A percentile compares a stretch with the other conserved stretches of the same genome.
phyloP scores from a whole-genome alignment of 2,888 invertebrate genomes.

The Tricholauxania praeusta region DNA sequence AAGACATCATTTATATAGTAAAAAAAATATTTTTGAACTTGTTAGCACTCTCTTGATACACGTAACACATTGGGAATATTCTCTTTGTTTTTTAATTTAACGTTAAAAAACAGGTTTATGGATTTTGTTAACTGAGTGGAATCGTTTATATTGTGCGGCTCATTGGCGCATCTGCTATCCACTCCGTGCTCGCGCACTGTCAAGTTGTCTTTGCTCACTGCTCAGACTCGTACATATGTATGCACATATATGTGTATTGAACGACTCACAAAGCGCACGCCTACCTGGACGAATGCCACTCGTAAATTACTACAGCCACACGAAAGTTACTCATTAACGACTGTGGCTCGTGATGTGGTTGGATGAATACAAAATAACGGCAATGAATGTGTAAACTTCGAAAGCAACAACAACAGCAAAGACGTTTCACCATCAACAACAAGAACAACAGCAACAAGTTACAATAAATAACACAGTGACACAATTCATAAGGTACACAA shows the following conservation, averaged over 20 bases:
- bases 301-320: not conserved
- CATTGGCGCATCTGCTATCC: not conserved
- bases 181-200: not conserved
- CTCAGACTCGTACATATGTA: not conserved
- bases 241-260: not conserved
- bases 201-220: not conserved
- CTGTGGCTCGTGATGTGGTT: conserved; percentile 25
- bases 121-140: no score
- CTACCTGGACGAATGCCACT: conserved; percentile 6
- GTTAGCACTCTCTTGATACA: no score
- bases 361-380: conserved; percentile 6
- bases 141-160: no score
- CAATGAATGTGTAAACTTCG: not conserved
- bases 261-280: conserved; percentile 25
- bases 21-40: no score
- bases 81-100: no score
- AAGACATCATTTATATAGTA: no score
- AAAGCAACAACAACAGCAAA: no score
- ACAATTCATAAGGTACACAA: not conserved
- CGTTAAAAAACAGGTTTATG: no score
- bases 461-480: conserved; percentile 13
- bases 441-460: conserved; percentile 23
- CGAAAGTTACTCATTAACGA: conserved; percentile 12
- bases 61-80: no score
- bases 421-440: not conserved